Percentiles rank a stretch among this genome's conserved stretches.
These are phyloP conservation scores for Epicampocera succincta DNA, from an alignment of 2,888 invertebrate genomes.

Conservation along the genomic window DNA sequence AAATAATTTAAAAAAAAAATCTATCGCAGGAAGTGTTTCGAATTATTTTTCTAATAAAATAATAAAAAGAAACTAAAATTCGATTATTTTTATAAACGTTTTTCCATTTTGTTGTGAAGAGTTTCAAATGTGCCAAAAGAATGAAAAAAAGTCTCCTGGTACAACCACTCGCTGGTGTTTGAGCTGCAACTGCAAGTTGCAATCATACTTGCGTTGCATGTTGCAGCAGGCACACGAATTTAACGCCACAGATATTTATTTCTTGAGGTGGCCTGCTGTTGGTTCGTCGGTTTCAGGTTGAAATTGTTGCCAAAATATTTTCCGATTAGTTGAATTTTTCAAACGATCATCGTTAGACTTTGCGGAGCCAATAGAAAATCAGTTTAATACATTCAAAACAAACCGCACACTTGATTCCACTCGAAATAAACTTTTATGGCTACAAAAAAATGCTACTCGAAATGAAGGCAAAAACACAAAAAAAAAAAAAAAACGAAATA, in stretches of 20 bases:
- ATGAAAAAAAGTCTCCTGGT: too few relatives aligned
- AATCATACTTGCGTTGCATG: not conserved
- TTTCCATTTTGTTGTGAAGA: too few relatives aligned
- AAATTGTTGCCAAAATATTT: constrained; percentile 41
- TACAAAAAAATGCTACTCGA: not conserved
- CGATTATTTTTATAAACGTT: too few relatives aligned
- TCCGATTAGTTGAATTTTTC: constrained; percentile 68
- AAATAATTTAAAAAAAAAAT: too few relatives aligned
- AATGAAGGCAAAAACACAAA: too few relatives aligned
- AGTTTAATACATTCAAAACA: constrained; percentile 56
- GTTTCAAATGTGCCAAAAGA: too few relatives aligned
- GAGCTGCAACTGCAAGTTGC: constrained; percentile 10
- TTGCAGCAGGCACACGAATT: not conserved
- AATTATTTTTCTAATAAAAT: too few relatives aligned
- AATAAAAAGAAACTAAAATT: too few relatives aligned
- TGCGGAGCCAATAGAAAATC: constrained; percentile 68
- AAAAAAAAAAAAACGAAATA: not conserved
- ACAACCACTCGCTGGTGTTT: constrained; percentile 12
- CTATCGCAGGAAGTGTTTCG: too few relatives aligned
- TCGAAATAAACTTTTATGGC: constrained; percentile 16
- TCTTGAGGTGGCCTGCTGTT: not conserved
- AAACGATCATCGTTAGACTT: constrained; percentile 68
- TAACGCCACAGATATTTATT: not conserved
- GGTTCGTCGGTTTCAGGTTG: constrained; percentile 41
- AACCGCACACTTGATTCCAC: constrained; percentile 33